Percentiles rank a stretch among this genome's conserved stretches.
These are phyloP conservation scores for Zootoca vivipara DNA, from an alignment of 2,113 vertebrate species.

Conservation along the genomic window DNA sequence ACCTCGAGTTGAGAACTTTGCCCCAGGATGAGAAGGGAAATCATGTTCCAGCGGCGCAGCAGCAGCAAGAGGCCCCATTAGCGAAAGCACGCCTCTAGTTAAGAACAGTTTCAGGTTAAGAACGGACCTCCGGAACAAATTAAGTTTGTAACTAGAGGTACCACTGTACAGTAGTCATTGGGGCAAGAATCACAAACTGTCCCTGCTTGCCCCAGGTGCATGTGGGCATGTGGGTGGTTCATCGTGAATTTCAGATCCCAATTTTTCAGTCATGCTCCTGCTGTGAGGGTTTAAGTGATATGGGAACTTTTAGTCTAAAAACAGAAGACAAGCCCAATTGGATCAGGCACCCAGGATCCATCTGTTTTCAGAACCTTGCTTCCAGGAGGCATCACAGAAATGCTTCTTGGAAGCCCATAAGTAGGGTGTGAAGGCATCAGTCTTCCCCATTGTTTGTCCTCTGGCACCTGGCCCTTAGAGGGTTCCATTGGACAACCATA, in stretches of 20 bases:
- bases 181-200: not conserved
- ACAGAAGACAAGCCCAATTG: not conserved
- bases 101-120: no score
- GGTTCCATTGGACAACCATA: no score
- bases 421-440: not conserved
- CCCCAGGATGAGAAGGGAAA: no score
- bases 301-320: conserved; percentile 8
- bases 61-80: no score
- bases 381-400: not conserved
- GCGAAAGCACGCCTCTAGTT: no score
- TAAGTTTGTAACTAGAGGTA: no score
- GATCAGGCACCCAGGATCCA: not conserved
- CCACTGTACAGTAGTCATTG: not conserved
- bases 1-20: no score
- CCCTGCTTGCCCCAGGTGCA: not conserved
- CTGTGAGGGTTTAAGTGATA: not conserved
- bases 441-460: not conserved
- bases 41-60: no score
- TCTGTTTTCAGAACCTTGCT: not conserved
- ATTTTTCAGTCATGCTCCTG: not conserved
- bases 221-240: conserved; percentile 4
- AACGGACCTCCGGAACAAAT: no score
- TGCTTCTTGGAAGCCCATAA: not conserved
- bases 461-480: not conserved
- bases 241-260: not conserved